Evolutionary conservation across 2,888 invertebrate species (phyloP).

Genomic region (Drosophila planitibia): DNA sequence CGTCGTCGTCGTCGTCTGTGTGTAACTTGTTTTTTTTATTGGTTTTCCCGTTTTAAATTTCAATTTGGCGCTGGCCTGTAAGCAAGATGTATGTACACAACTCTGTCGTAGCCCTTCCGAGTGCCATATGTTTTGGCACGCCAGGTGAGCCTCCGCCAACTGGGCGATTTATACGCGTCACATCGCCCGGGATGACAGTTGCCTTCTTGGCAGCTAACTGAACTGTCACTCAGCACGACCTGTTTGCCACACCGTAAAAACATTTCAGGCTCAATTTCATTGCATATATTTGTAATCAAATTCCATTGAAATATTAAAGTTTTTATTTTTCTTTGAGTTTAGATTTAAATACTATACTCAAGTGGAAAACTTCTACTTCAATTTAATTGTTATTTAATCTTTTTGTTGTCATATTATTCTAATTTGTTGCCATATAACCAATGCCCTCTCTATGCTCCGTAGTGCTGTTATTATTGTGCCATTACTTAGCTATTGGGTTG

Average conservation of each 20-base stretch:
- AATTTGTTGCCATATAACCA: not conserved
- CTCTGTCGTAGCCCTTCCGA: conserved; percentile 28
- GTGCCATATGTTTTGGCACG: conserved; percentile 55
- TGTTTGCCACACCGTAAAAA: not conserved
- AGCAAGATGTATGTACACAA: conserved; percentile 72
- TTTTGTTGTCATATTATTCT: not conserved
- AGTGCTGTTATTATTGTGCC: conserved; percentile 54
- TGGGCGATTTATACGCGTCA: conserved; percentile 81
- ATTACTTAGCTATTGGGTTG: conserved; percentile 40
- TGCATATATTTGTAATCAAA: not conserved
- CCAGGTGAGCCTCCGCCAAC: conserved; percentile 64
- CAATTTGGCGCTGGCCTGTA: conserved; percentile 78
- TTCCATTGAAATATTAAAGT: not conserved
- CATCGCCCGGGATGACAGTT: conserved; percentile 58
- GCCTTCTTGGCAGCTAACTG: conserved; percentile 72
- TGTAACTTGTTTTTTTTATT: conserved; percentile 81
- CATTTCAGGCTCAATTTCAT: not conserved
- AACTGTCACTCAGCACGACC: conserved; percentile 76
- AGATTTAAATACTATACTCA: not conserved
- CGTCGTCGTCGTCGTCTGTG: conserved; percentile 31
- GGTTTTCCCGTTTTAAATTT: conserved; percentile 82
- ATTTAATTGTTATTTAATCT: not conserved
- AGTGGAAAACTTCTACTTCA: rapidly evolving
- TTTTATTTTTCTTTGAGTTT: not conserved
- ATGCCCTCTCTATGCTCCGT: not conserved